A percentile compares a stretch with the other conserved stretches of the same genome.
phyloP scores from a whole-genome alignment of 1,140 invertebrate species.

The Drosophila sturtevanti region DNA sequence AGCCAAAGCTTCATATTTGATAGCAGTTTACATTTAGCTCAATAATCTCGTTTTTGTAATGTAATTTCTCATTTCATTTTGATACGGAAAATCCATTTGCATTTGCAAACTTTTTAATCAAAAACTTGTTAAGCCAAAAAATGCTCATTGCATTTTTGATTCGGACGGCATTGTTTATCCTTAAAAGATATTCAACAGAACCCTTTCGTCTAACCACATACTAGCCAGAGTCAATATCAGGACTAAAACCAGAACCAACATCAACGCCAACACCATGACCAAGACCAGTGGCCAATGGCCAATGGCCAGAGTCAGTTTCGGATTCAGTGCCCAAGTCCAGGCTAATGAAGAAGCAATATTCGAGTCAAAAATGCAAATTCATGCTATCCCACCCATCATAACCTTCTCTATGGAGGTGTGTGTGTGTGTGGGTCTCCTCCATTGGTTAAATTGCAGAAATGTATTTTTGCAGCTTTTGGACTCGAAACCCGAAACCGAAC shows the following conservation, averaged over 20 bases:
- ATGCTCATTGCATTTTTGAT: constrained; percentile 28
- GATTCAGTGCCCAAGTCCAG: background rate
- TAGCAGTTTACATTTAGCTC: constrained; percentile 1
- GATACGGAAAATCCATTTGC: constrained; percentile 21
- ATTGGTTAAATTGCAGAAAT: constrained; percentile 3
- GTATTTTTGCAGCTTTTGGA: constrained; percentile 1
- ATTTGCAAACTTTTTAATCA: constrained; percentile 49
- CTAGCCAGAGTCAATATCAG: too few species aligned
- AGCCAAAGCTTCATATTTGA: background rate
- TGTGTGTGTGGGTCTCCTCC: too few species aligned
- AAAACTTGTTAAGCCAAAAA: constrained; percentile 52
- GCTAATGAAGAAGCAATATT: constrained; percentile 51
- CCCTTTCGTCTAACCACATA: constrained; percentile 12
- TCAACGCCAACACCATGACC: background rate
- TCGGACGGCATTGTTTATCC: background rate
- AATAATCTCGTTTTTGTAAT: constrained; percentile 4
- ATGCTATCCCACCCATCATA: constrained; percentile 23
- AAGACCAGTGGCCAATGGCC: background rate
- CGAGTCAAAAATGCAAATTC: constrained; percentile 54
- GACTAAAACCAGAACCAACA: background rate
- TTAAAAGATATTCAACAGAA: background rate
- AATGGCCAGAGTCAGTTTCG: background rate
- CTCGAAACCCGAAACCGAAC: background rate
- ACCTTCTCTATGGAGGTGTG: too few species aligned
- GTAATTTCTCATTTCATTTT: constrained; percentile 13